phyloP scores from a whole-genome alignment of 2,888 invertebrate species.

The Megalurothrips usitatus region DNA sequence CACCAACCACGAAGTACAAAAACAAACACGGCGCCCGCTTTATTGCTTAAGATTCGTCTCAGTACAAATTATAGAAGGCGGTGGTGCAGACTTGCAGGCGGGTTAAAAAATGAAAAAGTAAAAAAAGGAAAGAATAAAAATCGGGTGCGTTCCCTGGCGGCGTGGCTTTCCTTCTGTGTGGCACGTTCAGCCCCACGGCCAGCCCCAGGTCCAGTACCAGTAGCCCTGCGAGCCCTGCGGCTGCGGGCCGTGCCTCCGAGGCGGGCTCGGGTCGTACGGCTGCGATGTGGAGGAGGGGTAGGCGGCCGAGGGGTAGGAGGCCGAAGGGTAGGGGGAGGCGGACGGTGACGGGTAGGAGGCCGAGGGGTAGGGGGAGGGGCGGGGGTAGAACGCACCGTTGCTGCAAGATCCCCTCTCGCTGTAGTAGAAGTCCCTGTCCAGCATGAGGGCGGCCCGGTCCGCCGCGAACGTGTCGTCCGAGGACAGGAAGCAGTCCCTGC shows the following conservation, averaged over 20 bases:
- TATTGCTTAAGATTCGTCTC: too few species aligned
- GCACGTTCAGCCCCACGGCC: neutral
- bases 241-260: neutral
- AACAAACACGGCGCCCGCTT: too few species aligned
- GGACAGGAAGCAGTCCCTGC: constrained; percentile 46
- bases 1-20: too few species aligned
- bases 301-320: neutral
- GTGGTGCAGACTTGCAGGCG: too few species aligned
- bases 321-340: neutral
- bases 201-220: neutral
- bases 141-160: neutral
- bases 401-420: constrained; percentile 47
- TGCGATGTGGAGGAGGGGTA: neutral
- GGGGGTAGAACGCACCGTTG: constrained; percentile 43
- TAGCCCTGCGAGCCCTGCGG: neutral
- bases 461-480: constrained; percentile 46
- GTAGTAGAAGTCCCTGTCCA: constrained; percentile 46
- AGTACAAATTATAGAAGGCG: too few species aligned
- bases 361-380: neutral
- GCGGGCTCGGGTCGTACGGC: neutral
- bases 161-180: neutral
- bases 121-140: neutral
- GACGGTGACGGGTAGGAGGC: neutral
- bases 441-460: constrained; percentile 41
- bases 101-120: neutral